These are phyloP conservation scores for Meda fulgida DNA, from an alignment of 2,797 vertebrate species.

Conservation along the genomic window DNA sequence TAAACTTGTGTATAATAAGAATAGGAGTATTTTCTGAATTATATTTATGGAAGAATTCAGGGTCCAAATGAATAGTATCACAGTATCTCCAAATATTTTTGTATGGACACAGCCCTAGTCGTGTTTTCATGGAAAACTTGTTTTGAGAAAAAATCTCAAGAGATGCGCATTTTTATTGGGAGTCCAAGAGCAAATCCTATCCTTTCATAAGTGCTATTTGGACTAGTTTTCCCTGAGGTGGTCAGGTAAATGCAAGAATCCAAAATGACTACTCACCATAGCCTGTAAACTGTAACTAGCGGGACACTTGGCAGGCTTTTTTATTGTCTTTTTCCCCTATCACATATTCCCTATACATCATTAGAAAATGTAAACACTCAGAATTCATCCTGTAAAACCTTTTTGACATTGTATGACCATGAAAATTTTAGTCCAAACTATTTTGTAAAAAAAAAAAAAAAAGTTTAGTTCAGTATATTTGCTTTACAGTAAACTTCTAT, in stretches of 20 bases:
- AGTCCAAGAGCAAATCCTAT: neutral
- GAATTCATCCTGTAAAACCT: neutral
- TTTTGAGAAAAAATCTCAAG: neutral
- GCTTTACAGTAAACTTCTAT: neutral
- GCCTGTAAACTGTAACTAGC: neutral
- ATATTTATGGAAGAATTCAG: neutral
- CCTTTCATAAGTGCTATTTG: neutral
- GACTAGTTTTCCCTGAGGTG: neutral
- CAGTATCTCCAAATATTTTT: neutral
- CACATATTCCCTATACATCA: neutral
- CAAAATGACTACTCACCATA: neutral
- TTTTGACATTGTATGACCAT: neutral
- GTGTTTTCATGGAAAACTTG: neutral
- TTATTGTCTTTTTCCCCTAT: neutral
- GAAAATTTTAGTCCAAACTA: neutral
- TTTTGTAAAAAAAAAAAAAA: neutral
- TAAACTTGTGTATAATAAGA: neutral
- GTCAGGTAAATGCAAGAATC: neutral
- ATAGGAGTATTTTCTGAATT: neutral
- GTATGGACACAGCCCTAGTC: neutral
- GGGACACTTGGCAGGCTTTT: neutral
- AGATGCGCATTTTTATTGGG: neutral
- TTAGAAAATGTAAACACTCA: neutral
- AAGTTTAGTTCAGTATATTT: neutral
- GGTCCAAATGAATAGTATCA: neutral